These are phyloP conservation scores for Disparrhopalites patrizii DNA, from an alignment of 2,888 invertebrate species.

Conservation along the genomic window DNA sequence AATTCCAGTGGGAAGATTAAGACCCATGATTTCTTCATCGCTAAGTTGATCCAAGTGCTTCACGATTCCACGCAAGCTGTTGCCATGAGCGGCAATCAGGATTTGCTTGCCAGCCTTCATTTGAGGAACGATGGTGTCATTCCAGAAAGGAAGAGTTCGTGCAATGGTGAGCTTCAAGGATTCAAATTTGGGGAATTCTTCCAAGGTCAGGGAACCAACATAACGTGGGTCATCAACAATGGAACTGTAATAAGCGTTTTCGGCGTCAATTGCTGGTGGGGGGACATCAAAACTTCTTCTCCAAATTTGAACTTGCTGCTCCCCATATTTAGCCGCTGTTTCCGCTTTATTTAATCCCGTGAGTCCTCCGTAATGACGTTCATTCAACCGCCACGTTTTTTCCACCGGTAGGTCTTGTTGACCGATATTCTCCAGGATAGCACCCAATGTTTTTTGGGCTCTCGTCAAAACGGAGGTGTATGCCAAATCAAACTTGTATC, in stretches of 20 bases:
- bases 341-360: slow-evolving; percentile 81
- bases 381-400: slow-evolving; percentile 79
- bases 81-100: slow-evolving; percentile 80
- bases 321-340: slow-evolving; percentile 79
- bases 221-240: slow-evolving; percentile 75
- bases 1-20: slow-evolving; percentile 75
- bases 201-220: slow-evolving; percentile 61
- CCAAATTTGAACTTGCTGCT: slow-evolving; percentile 81
- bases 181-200: slow-evolving; percentile 76
- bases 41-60: slow-evolving; percentile 76
- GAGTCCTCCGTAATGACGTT: slow-evolving; percentile 80
- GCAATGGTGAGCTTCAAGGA: slow-evolving; percentile 76
- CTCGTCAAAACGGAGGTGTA: slow-evolving; percentile 76
- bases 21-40: slow-evolving; percentile 67
- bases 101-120: slow-evolving; percentile 74
- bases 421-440: slow-evolving; percentile 64
- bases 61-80: slow-evolving; percentile 77
- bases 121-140: slow-evolving; percentile 74
- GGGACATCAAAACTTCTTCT: slow-evolving; percentile 75
- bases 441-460: slow-evolving; percentile 68
- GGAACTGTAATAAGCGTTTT: slow-evolving; percentile 68
- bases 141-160: slow-evolving; percentile 81
- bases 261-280: slow-evolving; percentile 74
- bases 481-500: slow-evolving; percentile 70
- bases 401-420: slow-evolving; percentile 64